Base-by-base conservation (phyloP, 2,888 invertebrate genomes). In the Xestia c-nigrum region DNA sequence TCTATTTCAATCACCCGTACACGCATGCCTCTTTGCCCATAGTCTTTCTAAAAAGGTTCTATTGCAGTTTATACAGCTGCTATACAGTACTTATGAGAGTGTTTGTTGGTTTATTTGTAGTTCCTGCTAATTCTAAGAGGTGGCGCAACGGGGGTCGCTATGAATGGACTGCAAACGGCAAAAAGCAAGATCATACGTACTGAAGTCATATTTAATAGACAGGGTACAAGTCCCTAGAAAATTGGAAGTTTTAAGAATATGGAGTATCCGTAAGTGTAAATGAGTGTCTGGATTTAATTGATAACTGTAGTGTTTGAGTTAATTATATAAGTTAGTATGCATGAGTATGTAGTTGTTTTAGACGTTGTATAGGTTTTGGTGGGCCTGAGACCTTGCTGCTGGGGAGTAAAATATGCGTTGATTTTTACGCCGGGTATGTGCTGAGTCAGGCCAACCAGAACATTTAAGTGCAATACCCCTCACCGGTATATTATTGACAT, bases 91-190 rank as follows among this genome's bases (percentile, higher is more conserved):
- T 74, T 46, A 75, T 59, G n/a, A 52, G 19, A 55, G 10, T 72
- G 19, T 67, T 69, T 78, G 57, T 83, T 83, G 55, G 57, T 83
- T 78, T 73, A 79, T 76, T 83, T 74, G 71, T 83, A 83, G 84
- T 80, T 79, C 71, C 80, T 52, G 76, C 67, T 66, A 76, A 74
- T 69, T 74, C 63, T 74, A 76, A 80, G 72, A 72, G 80, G 55
- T 80, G 74, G 80, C 52, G 74, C 68, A 47, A 55, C 50, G 14
- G 76, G 38, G 52, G n/a, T 74, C 55, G 57, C 31, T 47, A 46
- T 82, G 64, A 71, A 71, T 24, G n/a, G 68, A 40, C 73, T 59
- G 7, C 40, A 84, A 86, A 68, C 74, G 74, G 71, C 71, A 78
- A 71, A 68, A 71, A 38, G 9, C 47, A 82, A n/a, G 74, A 68